Evolutionary conservation across 2,113 vertebrate genomes (phyloP), one percentile per base, ranked within the genome.

Genomic region (Microcebus lehilahytsara): DNA sequence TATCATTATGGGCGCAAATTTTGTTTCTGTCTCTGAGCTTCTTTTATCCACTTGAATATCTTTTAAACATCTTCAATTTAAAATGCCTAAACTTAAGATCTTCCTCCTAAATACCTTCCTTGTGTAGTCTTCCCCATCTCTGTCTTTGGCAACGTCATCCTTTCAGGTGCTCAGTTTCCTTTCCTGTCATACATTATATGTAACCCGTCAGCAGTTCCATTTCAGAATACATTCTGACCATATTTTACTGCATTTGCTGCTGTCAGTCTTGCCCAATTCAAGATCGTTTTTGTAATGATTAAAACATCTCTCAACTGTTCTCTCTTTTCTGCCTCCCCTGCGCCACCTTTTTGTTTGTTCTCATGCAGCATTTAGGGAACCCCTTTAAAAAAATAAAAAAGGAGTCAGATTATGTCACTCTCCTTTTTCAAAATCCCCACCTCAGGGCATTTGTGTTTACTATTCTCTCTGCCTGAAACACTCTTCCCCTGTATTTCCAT

Each of bases 101-200:
- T 53, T 90, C 30, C 12, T 51, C 71, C 67, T 46, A 56, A 84
- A 40, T 9, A 19, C 19, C 2, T 67, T 46, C 22, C 17, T 3
- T 19, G 25, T 40, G 16, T 1, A 30, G n/a, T 1, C 5, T 42
- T 53, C 23, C 74, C 9, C 6, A 5, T 66, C 40, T 64, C 0
- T 3, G 4, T 62, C n/a, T 69, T 7, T 2, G 2, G 22, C 42
- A 92, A 27, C 0, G 1, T 14, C 42, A 6, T 37, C 13, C 19
- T 62, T 71, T 20, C 6, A 10, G 67, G 10, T 69, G 16, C 4
- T 14, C 2, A 20, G 7, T 34, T 49, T 58, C n/a, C 19, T 14
- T 10, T 42, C n/a, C 6, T 56, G 23, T 23, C 56, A 16, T 46
- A 58, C 10, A 51, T 20, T 56, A 42, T 6, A 9, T 71, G 17